Evolutionary conservation across 2,797 vertebrate genomes (phyloP).

Genomic region (Alectoris magna): DNA sequence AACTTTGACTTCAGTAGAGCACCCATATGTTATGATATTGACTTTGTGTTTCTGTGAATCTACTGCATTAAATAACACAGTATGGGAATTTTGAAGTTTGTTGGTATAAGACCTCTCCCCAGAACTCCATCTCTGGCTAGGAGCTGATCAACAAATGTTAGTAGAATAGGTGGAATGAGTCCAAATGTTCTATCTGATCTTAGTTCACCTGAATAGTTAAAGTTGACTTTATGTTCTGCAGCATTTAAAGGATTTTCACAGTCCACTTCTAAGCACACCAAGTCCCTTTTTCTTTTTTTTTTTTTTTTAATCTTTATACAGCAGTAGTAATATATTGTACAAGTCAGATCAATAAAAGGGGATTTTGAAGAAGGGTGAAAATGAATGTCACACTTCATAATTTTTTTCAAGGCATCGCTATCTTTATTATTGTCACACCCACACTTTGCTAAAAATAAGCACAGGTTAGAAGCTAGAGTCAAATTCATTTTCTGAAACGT

Average conservation of each 20-base stretch:
- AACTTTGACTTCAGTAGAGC: not conserved
- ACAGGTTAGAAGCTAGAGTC: conserved; percentile 46
- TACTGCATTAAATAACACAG: not conserved
- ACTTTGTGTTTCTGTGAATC: not conserved
- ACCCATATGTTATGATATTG: not conserved
- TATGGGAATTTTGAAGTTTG: not conserved
- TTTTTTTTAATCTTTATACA: not conserved
- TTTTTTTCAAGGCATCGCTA: conserved; percentile 25
- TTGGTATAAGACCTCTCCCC: not conserved
- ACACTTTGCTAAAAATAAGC: conserved; percentile 56
- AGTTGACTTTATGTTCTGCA: conserved; percentile 21
- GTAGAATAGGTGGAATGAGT: not conserved
- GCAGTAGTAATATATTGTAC: conserved; percentile 33
- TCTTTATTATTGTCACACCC: conserved; percentile 47
- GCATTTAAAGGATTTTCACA: conserved; percentile 52
- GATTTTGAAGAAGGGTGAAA: conserved; percentile 58
- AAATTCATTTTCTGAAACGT: conserved; percentile 54
- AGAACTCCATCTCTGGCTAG: not conserved
- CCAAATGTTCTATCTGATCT: not conserved
- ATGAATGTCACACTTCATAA: conserved; percentile 61
- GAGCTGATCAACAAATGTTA: not conserved
- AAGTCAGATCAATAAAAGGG: conserved; percentile 66
- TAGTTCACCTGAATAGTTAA: conserved; percentile 20
- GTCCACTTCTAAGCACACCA: not conserved
- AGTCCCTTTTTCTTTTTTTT: not conserved